Conservation (phyloP, 2,113 vertebrate genomes). For the Etheostoma spectabile region DNA sequence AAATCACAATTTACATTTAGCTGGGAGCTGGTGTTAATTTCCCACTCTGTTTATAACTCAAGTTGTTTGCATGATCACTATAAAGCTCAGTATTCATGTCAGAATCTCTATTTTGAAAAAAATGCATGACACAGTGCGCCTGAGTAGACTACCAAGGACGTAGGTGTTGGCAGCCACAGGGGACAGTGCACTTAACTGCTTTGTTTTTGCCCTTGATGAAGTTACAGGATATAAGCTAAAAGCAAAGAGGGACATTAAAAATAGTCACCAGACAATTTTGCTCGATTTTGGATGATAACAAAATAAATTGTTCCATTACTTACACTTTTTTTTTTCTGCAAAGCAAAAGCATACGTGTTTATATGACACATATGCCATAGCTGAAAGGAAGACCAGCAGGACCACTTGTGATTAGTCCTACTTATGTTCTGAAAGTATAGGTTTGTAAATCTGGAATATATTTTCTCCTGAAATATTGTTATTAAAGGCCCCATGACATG, state of each 20-base stretch:
- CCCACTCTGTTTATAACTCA: constrained; percentile 52
- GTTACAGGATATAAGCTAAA: constrained; percentile 49
- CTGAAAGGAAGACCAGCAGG: not conserved
- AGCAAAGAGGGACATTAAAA: constrained; percentile 20
- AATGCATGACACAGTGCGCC: constrained; percentile 71
- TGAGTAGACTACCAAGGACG: constrained; percentile 65
- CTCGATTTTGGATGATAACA: not conserved
- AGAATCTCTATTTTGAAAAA: constrained; percentile 73
- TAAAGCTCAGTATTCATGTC: constrained; percentile 76
- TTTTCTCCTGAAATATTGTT: not conserved
- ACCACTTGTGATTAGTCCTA: not conserved
- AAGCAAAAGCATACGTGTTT: not conserved
- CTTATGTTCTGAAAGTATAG: not conserved
- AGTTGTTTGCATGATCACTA: constrained; percentile 71
- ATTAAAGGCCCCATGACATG: not conserved
- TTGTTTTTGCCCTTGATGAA: constrained; percentile 74
- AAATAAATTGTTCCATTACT: not conserved
- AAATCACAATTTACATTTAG: constrained; percentile 27
- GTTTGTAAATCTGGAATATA: not conserved
- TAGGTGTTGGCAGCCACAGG: constrained; percentile 71
- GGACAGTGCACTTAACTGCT: constrained; percentile 71
- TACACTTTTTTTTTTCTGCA: not conserved
- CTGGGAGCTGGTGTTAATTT: constrained; percentile 49
- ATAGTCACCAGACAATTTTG: constrained; percentile 8
- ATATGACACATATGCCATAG: not conserved